Conservation (phyloP, 2,888 invertebrate genomes). For the Palloptera scutellata region DNA sequence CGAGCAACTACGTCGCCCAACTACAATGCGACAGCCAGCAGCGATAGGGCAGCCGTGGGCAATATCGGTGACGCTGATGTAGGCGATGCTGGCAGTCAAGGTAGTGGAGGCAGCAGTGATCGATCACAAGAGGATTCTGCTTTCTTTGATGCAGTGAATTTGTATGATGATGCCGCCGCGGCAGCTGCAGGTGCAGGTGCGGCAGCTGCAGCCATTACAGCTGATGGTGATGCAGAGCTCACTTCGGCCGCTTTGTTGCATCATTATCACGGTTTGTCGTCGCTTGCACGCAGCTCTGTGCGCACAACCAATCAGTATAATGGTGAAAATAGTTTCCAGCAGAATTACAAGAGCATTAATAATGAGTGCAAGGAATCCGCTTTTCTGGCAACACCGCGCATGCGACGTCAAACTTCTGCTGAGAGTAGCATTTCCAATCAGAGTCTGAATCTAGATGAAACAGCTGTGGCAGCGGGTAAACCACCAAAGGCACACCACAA, state of each 20-base stretch:
- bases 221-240: slow-evolving; percentile 7
- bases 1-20: slow-evolving; percentile 19
- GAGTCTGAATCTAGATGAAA: slow-evolving; percentile 60
- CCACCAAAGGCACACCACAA: slow-evolving; percentile 37
- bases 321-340: slow-evolving; percentile 61
- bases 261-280: slow-evolving; percentile 54
- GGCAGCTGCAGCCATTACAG: not conserved
- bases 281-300: slow-evolving; percentile 61
- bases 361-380: slow-evolving; percentile 46
- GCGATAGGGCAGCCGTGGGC: not conserved
- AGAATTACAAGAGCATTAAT: slow-evolving; percentile 60
- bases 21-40: not conserved
- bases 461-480: slow-evolving; percentile 24
- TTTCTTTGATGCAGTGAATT: slow-evolving; percentile 57
- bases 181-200: slow-evolving; percentile 29
- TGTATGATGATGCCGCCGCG: slow-evolving; percentile 53
- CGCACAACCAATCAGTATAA: slow-evolving; percentile 60
- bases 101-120: slow-evolving; percentile 56
- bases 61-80: slow-evolving; percentile 41
- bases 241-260: slow-evolving; percentile 30
- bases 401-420: slow-evolving; percentile 63
- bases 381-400: slow-evolving; percentile 54
- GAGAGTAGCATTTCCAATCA: slow-evolving; percentile 65
- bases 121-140: slow-evolving; percentile 59
- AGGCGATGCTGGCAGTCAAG: slow-evolving; percentile 50